Conservation (phyloP, 1,140 invertebrate species). For the Drosophila novamexicana region DNA sequence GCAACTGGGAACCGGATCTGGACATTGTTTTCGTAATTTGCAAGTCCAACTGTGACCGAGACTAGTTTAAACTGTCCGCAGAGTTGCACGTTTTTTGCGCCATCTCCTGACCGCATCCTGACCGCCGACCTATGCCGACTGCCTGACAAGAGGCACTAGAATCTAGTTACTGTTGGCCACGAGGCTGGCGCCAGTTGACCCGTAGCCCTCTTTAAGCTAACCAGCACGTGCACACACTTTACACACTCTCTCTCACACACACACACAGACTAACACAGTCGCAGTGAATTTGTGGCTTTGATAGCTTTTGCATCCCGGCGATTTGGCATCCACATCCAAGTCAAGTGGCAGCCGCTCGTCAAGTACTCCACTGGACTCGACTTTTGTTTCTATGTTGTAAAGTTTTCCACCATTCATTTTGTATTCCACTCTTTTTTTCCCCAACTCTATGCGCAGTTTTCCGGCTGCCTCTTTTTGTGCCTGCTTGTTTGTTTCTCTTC, state of each 20-base stretch:
- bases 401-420: constrained; percentile 44
- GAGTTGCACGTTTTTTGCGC: constrained; percentile 25
- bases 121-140: constrained; percentile 43
- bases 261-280: constrained; percentile 7
- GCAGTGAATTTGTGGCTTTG: constrained; percentile 47
- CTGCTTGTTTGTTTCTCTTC: constrained; percentile 27
- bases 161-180: constrained; percentile 56
- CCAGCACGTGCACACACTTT: constrained; percentile 26
- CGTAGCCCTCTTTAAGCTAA: constrained; percentile 54
- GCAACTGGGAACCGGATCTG: background rate
- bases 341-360: constrained; percentile 66
- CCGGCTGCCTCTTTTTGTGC: constrained; percentile 32
- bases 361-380: constrained; percentile 48
- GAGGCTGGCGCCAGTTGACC: constrained; percentile 33
- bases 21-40: constrained; percentile 23
- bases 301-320: constrained; percentile 45
- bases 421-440: background rate
- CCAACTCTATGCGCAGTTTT: constrained; percentile 14
- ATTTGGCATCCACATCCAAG: constrained; percentile 44
- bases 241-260: constrained; percentile 13
- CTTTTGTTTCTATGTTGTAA: constrained; percentile 67
- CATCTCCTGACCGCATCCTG: constrained; percentile 18
- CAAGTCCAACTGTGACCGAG: constrained; percentile 1
- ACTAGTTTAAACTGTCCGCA: constrained; percentile 22
- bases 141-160: constrained; percentile 57